Conservation (phyloP, 1,140 invertebrate genomes). For the Platyscapa corneri region DNA sequence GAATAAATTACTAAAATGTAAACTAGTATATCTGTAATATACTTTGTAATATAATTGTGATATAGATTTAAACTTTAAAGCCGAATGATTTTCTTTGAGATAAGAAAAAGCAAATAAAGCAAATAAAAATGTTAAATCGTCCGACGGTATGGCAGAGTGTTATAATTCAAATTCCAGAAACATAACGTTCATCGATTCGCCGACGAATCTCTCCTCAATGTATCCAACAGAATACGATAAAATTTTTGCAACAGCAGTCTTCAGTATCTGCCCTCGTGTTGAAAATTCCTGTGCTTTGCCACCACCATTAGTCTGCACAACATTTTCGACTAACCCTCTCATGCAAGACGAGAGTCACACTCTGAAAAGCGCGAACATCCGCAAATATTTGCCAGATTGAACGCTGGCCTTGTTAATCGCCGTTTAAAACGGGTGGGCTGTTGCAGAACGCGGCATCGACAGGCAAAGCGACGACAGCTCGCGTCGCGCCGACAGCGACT, state of each 20-base stretch:
- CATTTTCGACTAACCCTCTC: not conserved
- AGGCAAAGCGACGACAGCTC: conserved; percentile 79
- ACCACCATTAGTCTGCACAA: not conserved
- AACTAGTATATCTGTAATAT: too few species aligned
- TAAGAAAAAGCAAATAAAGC: too few species aligned
- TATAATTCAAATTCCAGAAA: too few species aligned
- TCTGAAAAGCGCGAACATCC: too few species aligned
- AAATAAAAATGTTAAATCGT: too few species aligned
- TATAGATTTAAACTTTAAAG: too few species aligned
- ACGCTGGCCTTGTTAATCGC: not conserved
- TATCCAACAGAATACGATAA: not conserved
- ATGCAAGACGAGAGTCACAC: not conserved
- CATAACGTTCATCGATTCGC: not conserved
- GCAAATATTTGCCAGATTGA: too few species aligned
- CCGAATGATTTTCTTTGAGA: too few species aligned
- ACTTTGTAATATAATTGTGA: too few species aligned
- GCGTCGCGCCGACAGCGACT: conserved; percentile 79
- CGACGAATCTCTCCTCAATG: too few species aligned
- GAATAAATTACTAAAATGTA: too few species aligned
- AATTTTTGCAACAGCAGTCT: not conserved
- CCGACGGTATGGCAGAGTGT: too few species aligned
- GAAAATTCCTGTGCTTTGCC: not conserved
- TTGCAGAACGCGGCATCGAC: conserved; percentile 75
- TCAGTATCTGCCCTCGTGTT: not conserved
- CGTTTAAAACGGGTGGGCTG: conserved; percentile 36